phyloP scores from a whole-genome alignment of 1,140 invertebrate species.

The Ylistrum balloti region DNA sequence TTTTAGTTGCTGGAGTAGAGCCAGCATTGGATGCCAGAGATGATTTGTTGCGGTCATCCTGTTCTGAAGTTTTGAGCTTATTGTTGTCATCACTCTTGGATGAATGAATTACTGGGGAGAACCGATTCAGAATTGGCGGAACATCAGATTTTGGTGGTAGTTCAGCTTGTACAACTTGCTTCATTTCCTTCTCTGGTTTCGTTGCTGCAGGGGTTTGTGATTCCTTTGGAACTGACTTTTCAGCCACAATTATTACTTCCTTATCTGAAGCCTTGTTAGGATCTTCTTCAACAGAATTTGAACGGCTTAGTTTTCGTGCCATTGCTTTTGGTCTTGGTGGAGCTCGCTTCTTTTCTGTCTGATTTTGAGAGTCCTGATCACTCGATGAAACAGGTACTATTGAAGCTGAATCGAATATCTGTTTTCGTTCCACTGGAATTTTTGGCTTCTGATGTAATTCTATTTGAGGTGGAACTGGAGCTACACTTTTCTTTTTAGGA shows the following conservation, averaged over 20 bases:
- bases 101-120: not conserved
- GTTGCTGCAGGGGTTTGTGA: constrained; percentile 44
- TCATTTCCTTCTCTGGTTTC: not conserved
- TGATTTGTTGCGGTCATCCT: not conserved
- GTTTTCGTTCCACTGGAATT: constrained; percentile 54
- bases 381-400: constrained; percentile 42
- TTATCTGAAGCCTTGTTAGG: constrained; percentile 44
- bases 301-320: constrained; percentile 35
- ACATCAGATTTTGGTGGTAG: not conserved
- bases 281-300: constrained; percentile 13
- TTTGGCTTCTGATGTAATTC: not conserved
- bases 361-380: constrained; percentile 15
- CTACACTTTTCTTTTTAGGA: not conserved
- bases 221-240: constrained; percentile 17
- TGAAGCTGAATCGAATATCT: constrained; percentile 68
- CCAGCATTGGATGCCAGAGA: not conserved
- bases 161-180: constrained; percentile 9
- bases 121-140: not conserved
- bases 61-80: constrained; percentile 33
- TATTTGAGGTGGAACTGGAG: not conserved
- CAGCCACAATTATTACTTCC: constrained; percentile 51
- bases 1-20: not conserved
- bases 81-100: not conserved
- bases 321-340: constrained; percentile 43
- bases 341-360: constrained; percentile 46